phyloP scores from a whole-genome alignment of 2,113 vertebrate genomes.

The Chrysemys picta region DNA sequence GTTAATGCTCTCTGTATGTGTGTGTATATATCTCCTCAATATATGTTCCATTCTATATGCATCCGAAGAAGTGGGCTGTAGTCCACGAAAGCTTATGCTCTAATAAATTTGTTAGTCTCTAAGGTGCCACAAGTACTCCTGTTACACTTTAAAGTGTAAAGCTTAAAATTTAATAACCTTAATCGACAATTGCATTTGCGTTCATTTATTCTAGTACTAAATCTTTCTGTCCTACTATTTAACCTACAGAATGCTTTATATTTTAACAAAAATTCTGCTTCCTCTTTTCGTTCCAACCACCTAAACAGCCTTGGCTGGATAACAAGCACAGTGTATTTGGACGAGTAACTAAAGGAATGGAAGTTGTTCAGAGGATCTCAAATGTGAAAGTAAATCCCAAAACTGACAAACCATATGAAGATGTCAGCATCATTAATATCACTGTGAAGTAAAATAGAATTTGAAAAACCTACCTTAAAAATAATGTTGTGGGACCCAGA shows the following conservation, averaged over 20 bases:
- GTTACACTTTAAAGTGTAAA: not conserved
- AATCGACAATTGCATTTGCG: fast-evolving
- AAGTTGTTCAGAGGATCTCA: constrained; percentile 97
- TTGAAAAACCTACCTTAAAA: not conserved
- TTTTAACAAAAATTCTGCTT: constrained; percentile 23
- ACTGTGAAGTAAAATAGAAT: constrained; percentile 87
- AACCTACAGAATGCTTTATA: not conserved
- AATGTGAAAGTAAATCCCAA: constrained; percentile 98
- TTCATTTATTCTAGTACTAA: not conserved
- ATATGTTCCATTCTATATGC: no score
- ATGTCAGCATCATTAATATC: constrained; percentile 98
- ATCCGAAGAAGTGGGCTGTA: no score
- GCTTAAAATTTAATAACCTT: not conserved
- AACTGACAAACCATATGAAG: constrained; percentile 98
- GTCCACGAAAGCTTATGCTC: no score
- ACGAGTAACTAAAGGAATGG: constrained; percentile 96
- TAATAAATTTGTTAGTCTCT: no score
- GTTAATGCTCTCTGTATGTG: no score
- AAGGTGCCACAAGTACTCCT: no score
- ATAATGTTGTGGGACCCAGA: not conserved
- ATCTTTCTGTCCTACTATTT: not conserved
- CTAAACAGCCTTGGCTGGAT: constrained; percentile 93
- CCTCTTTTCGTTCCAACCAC: constrained; percentile 26
- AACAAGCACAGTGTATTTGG: constrained; percentile 99
- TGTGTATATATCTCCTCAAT: no score